Evolutionary conservation across 30 jellyfish, hydroid and myxozoan genomes (phyloP), one percentile per base, ranked within the genome.

Genomic region (Clytia hemisphaerica): DNA sequence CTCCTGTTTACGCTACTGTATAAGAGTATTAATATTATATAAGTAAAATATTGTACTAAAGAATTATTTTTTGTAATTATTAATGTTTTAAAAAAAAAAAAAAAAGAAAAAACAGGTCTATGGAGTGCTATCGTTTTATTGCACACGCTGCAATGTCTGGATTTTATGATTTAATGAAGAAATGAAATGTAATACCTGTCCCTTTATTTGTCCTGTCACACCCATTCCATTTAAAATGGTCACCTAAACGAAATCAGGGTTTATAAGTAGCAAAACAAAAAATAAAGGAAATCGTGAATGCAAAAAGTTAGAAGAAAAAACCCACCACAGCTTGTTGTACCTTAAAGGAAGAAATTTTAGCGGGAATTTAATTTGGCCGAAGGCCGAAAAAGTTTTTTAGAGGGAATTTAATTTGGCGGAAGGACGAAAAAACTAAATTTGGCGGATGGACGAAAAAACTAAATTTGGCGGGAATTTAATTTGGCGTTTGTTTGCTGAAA

Each of bases 151-250:
- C n/a, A n/a, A n/a, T n/a, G n/a, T n/a, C n/a, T n/a, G n/a, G n/a
- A n/a, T n/a, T n/a, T n/a, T n/a, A n/a, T n/a, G n/a, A n/a, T n/a
- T n/a, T 57, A 9, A 57, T 21, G 15, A n/a, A 16, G 42, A 65
- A 33, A 65, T 34, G 1, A n/a, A n/a, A n/a, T n/a, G n/a, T n/a
- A n/a, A n/a, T 61, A 84, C 95, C 88, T 76, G 64, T 50, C 92
- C 94, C 49, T 74, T 71, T 54, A 88, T 61, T 50, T 53, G 79
- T 40, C 97, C 97, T 15, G 97, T 79, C 25, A 88, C 93, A 4
- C 97, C 97, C 97, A 88, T 88, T 28, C 97, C 97, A 80, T 88
- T 88, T 22, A 88, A 50, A 6, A 88, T 53, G 28, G 97, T 88
- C 7, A 92, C 51, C 95, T 84, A 51, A 22, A 29, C 47, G 24